A percentile compares a stretch with the other conserved stretches of the same genome.
Conservation (phyloP, 2,113 vertebrate genomes). For the Brachyhypopomus gauderio region DNA sequence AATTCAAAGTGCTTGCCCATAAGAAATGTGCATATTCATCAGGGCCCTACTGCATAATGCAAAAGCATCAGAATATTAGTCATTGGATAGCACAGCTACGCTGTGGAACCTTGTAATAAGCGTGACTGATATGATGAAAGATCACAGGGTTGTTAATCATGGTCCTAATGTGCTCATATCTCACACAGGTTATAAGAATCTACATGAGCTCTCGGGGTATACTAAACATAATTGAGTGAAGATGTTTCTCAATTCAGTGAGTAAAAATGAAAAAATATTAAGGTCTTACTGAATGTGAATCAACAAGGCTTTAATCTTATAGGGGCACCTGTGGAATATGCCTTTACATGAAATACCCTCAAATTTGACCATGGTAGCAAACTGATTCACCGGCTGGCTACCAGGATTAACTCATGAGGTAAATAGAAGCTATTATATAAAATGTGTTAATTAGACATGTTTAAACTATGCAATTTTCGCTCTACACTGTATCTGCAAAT, state of each 20-base stretch:
- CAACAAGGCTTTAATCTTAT: constrained; percentile 1
- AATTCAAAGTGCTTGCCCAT: constrained; percentile 5
- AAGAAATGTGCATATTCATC: constrained; percentile 34
- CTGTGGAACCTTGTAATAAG: constrained; percentile 11
- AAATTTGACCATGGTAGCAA: no score
- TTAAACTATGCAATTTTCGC: no score
- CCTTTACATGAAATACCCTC: not conserved
- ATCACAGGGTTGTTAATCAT: constrained; percentile 40
- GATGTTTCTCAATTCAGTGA: constrained; percentile 24
- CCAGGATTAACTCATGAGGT: not conserved
- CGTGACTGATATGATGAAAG: constrained; percentile 14
- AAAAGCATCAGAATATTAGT: constrained; percentile 11
- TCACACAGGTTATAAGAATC: constrained; percentile 33
- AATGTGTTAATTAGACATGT: no score
- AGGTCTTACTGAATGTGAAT: constrained; percentile 1
- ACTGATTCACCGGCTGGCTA: no score
- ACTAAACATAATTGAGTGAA: not conserved
- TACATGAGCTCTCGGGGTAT: not conserved
- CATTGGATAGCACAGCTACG: not conserved
- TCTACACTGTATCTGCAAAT: no score
- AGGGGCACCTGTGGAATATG: constrained; percentile 10
- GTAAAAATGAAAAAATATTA: constrained; percentile 14
- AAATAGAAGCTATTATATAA: not conserved
- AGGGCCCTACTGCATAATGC: constrained; percentile 31
- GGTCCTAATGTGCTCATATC: constrained; percentile 29